Evolutionary conservation across 1,140 invertebrate genomes (phyloP), one percentile per base, ranked within the genome.

Genomic region (Pygmarrhopalites habei): DNA sequence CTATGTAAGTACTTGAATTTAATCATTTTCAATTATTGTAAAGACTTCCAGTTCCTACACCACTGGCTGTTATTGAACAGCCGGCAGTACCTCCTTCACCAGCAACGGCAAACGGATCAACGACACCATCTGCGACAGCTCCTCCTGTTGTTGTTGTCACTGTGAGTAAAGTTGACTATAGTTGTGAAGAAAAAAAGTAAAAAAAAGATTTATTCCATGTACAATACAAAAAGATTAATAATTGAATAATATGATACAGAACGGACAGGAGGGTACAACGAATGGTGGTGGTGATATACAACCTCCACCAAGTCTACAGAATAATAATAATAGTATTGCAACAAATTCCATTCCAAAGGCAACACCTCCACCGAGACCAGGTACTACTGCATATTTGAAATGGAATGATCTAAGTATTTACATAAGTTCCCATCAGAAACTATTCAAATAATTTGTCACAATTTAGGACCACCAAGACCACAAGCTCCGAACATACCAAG

Each of bases 191-290:
- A 52, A 64, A 19, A 26, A 43, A 29, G 32, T 41, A 4, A 17
- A 35, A 44, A 58, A 30, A 19, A 28, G 44, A 19, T 58, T 44
- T 26, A 21, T 21, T 44, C 23, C 19, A 10, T 53, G 14, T 10
- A 53, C 51, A 28, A 30, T 17, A 53, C n/a, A 23, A 53, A 53
- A 21, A 28, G 29, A 3, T 26, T 26, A n/a, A 53, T 26, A 72
- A 78, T 4, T 66, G 74, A 30, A 57, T 68, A 32, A 15, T 56
- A 64, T 21, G 71, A 69, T 58, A 56, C 69, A 41, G 52, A n/a
- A 29, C 70, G n/a, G 72, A 71, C 73, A 74, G 76, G 67, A 76
- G 64, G 56, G 72, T 64, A 58, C 73, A 72, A 2, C 72, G 74
- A 1, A 72, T n/a, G n/a, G n/a, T 74, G 12, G 74, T 68, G 64